Percentiles rank a stretch among this genome's conserved stretches.
phyloP scores from a whole-genome alignment of 2,113 vertebrate species.

The Plecturocebus donacophilus region DNA sequence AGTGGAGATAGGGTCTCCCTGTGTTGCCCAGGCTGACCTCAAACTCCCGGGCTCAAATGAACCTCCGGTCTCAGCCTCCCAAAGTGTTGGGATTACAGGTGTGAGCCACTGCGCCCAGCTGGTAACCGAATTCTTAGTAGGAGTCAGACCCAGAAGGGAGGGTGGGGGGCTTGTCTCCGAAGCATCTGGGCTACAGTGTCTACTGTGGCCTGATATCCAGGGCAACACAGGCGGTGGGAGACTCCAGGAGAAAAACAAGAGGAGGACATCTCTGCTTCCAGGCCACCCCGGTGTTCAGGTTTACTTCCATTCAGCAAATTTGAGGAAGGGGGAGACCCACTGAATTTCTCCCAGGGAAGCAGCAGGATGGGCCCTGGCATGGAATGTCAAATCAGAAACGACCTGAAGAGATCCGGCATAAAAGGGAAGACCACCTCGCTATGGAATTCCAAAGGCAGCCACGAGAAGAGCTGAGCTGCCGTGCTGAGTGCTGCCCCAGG shows the following conservation, averaged over 20 bases:
- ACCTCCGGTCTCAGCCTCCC: too few species aligned
- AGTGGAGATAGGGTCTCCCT: too few species aligned
- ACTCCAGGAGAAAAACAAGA: background rate
- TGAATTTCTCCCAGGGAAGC: background rate
- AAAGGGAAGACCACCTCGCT: too few species aligned
- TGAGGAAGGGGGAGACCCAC: background rate
- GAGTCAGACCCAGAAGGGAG: background rate
- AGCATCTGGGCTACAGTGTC: background rate
- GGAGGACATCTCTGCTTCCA: background rate
- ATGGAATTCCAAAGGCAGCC: background rate
- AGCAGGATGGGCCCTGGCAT: background rate
- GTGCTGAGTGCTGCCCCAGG: background rate
- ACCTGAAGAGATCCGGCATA: background rate
- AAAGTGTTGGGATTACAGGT: too few species aligned
- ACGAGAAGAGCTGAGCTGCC: accelerated
- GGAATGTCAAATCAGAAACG: background rate
- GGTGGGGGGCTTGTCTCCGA: background rate
- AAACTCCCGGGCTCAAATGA: too few species aligned
- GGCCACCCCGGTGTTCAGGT: background rate
- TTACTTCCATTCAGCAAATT: background rate
- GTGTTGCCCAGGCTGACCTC: too few species aligned
- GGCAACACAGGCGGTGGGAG: accelerated
- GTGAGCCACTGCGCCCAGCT: too few species aligned
- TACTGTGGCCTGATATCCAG: background rate
- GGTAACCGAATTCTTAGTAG: background rate